Percentiles rank a stretch among this genome's conserved stretches.
Evolutionary conservation across 35 echinoderm and acorn worm species (phyloP).

Genomic region (Ophioderma brevispina): DNA sequence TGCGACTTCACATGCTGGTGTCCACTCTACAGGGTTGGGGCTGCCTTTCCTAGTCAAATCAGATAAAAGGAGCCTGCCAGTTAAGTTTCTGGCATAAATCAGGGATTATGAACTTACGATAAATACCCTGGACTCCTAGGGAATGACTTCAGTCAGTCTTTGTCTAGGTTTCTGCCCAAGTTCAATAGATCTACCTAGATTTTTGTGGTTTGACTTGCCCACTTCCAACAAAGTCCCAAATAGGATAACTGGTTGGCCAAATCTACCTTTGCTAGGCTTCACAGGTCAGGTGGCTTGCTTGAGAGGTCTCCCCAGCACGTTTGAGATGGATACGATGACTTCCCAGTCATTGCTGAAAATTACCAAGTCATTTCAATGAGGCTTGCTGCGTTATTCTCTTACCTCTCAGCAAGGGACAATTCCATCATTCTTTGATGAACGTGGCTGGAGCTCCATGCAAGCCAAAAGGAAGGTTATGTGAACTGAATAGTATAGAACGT

Average conservation of each 20-base stretch:
- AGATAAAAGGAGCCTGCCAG: constrained; percentile 41
- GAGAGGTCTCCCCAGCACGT: not conserved
- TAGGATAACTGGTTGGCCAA: constrained; percentile 46
- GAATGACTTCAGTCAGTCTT: constrained; percentile 58
- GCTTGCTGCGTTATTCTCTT: not conserved
- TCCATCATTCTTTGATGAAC: constrained; percentile 58
- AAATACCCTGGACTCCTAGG: constrained; percentile 33
- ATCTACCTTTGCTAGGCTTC: constrained; percentile 34
- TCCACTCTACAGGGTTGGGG: constrained; percentile 44
- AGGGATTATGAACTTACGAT: constrained; percentile 59
- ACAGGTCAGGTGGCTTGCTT: constrained; percentile 42
- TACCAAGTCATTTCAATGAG: constrained; percentile 44
- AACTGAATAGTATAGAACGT: constrained; percentile 33
- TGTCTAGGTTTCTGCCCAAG: constrained; percentile 21
- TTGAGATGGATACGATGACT: constrained; percentile 2
- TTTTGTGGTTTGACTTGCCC: constrained; percentile 14
- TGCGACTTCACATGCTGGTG: no score
- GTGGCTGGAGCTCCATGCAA: constrained; percentile 48
- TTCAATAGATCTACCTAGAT: constrained; percentile 48
- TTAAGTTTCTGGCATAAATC: no score
- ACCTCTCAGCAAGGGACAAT: constrained; percentile 11
- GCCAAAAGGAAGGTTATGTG: constrained; percentile 45
- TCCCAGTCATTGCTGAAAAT: constrained; percentile 48
- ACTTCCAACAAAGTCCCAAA: constrained; percentile 50
- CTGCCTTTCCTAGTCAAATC: constrained; percentile 50